Evolutionary conservation across 2,113 vertebrate species (phyloP).

Genomic region (Oncorhynchus nerka): DNA sequence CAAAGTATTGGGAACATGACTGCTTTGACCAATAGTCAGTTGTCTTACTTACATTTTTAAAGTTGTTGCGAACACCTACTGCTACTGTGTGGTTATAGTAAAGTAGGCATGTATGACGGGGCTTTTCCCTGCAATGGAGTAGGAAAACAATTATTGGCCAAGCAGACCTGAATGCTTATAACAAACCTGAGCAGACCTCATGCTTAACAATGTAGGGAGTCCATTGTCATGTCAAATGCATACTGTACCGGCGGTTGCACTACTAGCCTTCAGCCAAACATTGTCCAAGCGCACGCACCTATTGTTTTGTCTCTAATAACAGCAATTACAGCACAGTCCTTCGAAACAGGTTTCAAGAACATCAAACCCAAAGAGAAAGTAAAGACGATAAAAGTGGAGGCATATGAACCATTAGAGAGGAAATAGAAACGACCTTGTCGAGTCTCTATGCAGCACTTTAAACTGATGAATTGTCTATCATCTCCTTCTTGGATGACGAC

Average conservation of each 20-base stretch:
- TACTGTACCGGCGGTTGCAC: neutral
- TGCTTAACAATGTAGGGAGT: too few relatives aligned
- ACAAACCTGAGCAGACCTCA: too few relatives aligned
- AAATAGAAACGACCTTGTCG: neutral
- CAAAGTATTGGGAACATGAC: neutral
- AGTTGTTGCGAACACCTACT: too few relatives aligned
- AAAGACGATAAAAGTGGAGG: slow-evolving; percentile 22
- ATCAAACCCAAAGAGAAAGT: neutral
- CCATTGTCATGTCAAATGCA: too few relatives aligned
- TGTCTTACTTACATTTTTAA: neutral
- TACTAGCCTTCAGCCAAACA: slow-evolving; percentile 14
- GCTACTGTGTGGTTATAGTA: too few relatives aligned
- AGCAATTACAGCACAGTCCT: slow-evolving; percentile 33
- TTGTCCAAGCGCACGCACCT: slow-evolving; percentile 15
- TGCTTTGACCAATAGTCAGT: neutral
- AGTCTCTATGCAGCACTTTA: slow-evolving; percentile 24
- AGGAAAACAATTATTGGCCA: too few relatives aligned
- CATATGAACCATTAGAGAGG: slow-evolving; percentile 14
- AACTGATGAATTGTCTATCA: slow-evolving; percentile 22
- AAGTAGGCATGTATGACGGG: too few relatives aligned
- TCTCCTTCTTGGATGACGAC: slow-evolving; percentile 3
- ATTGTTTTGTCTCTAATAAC: neutral
- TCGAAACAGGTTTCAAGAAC: slow-evolving; percentile 22
- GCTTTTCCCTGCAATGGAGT: too few relatives aligned
- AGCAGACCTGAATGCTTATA: too few relatives aligned